Evolutionary conservation across 2,797 vertebrate species (phyloP).

Genomic region (Morelia viridis): DNA sequence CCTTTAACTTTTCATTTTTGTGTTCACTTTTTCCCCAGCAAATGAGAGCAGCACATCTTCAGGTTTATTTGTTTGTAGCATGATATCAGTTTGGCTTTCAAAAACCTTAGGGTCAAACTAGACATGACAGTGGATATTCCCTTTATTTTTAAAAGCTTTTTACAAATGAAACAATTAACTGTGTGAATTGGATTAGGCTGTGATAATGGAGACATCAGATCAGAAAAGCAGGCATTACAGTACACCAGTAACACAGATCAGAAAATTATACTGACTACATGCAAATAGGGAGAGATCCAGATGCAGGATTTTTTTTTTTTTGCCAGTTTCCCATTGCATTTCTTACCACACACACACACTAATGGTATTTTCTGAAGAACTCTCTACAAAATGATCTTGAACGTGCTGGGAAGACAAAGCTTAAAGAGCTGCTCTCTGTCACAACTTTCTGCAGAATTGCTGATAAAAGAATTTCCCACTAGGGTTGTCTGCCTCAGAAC

Average conservation of each 20-base stretch:
- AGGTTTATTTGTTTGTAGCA: background rate
- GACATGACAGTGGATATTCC: background rate
- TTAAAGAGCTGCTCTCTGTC: background rate
- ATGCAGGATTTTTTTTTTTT: background rate
- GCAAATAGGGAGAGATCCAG: background rate
- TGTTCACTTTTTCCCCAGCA: background rate
- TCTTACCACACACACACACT: background rate
- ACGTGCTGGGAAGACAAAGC: background rate
- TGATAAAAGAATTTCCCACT: slow-evolving; percentile 22
- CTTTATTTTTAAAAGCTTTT: background rate
- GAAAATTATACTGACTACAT: background rate
- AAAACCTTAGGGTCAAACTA: background rate
- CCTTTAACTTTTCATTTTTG: background rate
- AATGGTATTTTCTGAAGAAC: background rate
- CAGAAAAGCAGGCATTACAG: background rate
- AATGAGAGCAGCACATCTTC: background rate
- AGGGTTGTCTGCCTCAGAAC: background rate
- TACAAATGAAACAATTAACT: background rate
- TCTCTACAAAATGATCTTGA: background rate
- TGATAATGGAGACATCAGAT: background rate
- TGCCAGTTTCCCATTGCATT: background rate
- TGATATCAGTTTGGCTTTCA: background rate
- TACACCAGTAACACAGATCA: background rate
- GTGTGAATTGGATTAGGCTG: background rate
- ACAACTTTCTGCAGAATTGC: background rate